Base-by-base conservation (phyloP, 2,888 invertebrate genomes). In the Helicoverpa assulta region DNA sequence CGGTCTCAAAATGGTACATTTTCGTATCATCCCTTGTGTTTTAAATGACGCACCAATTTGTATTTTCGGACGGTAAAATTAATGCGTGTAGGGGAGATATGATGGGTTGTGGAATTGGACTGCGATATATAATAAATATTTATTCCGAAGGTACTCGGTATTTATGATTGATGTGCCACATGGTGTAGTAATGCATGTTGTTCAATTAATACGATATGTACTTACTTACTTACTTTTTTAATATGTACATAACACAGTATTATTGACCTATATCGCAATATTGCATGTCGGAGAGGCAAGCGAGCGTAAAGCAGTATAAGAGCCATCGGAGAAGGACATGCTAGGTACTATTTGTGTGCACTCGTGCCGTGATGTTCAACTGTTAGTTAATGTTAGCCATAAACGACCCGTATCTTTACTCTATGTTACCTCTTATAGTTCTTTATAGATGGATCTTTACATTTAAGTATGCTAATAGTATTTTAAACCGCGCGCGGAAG, bases 1-100 rank as follows among this genome's bases (percentile, higher is more conserved):
- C 81, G 85, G 82, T 86, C 81, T 85, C 84, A 88, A 86, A 88
- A 87, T 86, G 73, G 79, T 85, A 81, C 82, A 86, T 87, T 86
- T 83, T 81, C 82, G 78, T 83, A 78, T 80, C 83, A 78, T 82
- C 71, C 71, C 73, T 67, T 67, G 71, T 67, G 81, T 80, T 71
- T 71, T 68, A 81, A 88, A 88, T 85, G 83, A 82, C 82, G 82
- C 73, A 76, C 79, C 85, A 86, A 88, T 88, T 90, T 86, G 81
- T 86, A 86, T 89, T 85, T 87, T 85, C 81, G 74, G 78, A 80
- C 84, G 81, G 82, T 86, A 85, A 86, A 86, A 86, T 84, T 85
- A 85, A 89, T 86, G 86, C 82, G 75, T 80, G 76, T 64, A 67
- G 73, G 50, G 63, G 77, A 62, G 54, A 63, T 68, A 81, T 73